These are phyloP conservation scores for Crossocerus cetratus DNA, from an alignment of 2,888 invertebrate species.

Conservation along the genomic window DNA sequence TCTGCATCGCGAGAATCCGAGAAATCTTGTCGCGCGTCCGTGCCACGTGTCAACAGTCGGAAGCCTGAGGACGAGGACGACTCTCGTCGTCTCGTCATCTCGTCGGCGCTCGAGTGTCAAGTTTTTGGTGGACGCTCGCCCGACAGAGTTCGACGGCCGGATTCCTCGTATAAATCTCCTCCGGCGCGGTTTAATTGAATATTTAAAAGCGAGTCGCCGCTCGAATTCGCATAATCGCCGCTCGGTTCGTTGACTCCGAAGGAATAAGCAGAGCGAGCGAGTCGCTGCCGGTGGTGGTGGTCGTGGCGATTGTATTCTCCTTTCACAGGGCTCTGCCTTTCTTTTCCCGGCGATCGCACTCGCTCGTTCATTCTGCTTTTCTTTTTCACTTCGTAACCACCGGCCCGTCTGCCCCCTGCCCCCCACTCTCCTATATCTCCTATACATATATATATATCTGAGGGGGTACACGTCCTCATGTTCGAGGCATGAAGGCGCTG, in stretches of 20 bases:
- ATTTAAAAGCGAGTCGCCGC: constrained; percentile 30
- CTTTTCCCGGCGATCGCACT: constrained; percentile 11
- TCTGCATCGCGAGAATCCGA: no score
- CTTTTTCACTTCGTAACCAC: constrained; percentile 1
- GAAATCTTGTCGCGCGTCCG: no score
- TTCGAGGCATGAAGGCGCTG: constrained; percentile 56
- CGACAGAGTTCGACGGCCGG: not conserved
- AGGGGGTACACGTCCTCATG: constrained; percentile 45
- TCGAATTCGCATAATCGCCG: constrained; percentile 51
- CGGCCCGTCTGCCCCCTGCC: constrained; percentile 4
- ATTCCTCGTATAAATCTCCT: constrained; percentile 36
- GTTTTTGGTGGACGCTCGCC: not conserved
- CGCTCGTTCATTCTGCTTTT: not conserved
- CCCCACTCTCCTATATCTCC: not conserved
- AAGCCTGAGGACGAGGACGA: no score
- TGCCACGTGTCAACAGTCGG: no score
- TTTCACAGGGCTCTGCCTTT: constrained; percentile 20
- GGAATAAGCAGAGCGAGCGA: constrained; percentile 35
- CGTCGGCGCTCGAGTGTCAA: not conserved
- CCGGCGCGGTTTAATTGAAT: constrained; percentile 46
- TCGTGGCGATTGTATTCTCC: constrained; percentile 37
- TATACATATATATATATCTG: constrained; percentile 39
- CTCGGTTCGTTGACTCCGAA: constrained; percentile 46
- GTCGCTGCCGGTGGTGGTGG: constrained; percentile 45
- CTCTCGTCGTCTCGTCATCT: no score